Base-by-base conservation (phyloP, 2,888 invertebrate species). In the Zygaena filipendulae region DNA sequence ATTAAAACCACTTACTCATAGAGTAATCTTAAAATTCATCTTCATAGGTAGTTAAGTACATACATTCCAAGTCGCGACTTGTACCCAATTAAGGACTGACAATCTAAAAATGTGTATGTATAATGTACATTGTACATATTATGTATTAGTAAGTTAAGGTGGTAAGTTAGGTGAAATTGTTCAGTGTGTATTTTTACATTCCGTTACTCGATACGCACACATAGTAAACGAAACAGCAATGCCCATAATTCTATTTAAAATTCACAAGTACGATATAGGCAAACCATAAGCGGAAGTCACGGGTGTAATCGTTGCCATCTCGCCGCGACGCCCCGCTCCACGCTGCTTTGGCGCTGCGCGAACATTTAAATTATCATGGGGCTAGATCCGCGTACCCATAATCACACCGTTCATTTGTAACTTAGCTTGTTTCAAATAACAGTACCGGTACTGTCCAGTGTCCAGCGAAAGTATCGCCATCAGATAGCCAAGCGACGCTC, bases 371-470 rank as follows among this genome's bases (percentile, higher is more conserved):
- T 72, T 72, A 77, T 77, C 75, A 55, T 60, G 55, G 49, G 62
- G 63, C 60, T 60, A 74, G 71, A 77, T 77, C 75, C 72, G 60
- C 59, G 56, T 60, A 59, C 56, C 67, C 62, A 69, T 72, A 74
- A 75, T 75, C 72, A 71, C 68, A 70, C 68, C 62, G 68, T 70
- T 71, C 71, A 75, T 72, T 74, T 74, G 74, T 75, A 70, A 75
- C 56, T 60, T 57, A 61, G 58, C 61, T 54, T n/a, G n/a, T n/a
- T n/a, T n/a, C n/a, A 59, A 55, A 59, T 63, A 72, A 71, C 70
- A 70, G 71, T 70, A 74, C 64, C 51, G 62, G 49, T n/a, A n/a
- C n/a, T n/a, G n/a, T n/a, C n/a, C n/a, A n/a, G n/a, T n/a, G n/a
- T n/a, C 52, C 42, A 56, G 60, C 58, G 69, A 74, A 74, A 72